Percentiles rank a stretch among this genome's conserved stretches.
Evolutionary conservation across 2,888 invertebrate genomes (phyloP).

Genomic region (Syritta pipiens): DNA sequence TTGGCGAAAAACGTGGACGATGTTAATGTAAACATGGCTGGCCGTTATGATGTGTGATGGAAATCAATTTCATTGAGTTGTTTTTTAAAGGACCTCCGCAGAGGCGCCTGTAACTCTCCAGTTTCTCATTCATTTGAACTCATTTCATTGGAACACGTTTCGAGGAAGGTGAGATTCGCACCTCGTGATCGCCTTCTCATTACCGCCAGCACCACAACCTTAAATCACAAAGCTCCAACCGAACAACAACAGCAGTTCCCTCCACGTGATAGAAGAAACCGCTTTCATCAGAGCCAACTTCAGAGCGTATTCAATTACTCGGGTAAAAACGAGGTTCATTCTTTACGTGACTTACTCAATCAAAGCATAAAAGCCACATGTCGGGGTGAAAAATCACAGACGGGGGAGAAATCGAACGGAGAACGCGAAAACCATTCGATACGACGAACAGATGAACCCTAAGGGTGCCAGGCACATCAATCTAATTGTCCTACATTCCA

Average conservation of each 20-base stretch:
- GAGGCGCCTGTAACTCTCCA: too few relatives aligned
- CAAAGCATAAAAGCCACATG: constrained; percentile 38
- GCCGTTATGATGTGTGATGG: too few relatives aligned
- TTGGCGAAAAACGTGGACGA: too few relatives aligned
- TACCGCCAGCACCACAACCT: too few relatives aligned
- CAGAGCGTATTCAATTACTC: constrained; percentile 32
- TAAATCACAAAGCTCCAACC: neutral
- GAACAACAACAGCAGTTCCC: neutral
- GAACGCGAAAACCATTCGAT: constrained; percentile 17
- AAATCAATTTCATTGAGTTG: too few relatives aligned
- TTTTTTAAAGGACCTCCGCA: too few relatives aligned
- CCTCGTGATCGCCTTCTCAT: too few relatives aligned
- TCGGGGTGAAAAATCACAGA: constrained; percentile 24
- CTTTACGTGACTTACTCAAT: constrained; percentile 12
- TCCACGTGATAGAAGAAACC: neutral
- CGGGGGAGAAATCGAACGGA: constrained; percentile 1
- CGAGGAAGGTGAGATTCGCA: too few relatives aligned
- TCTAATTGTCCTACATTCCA: constrained; percentile 39
- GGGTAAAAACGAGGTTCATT: neutral
- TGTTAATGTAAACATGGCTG: too few relatives aligned
- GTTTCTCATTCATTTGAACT: too few relatives aligned
- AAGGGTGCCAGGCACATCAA: constrained; percentile 19
- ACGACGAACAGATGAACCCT: constrained; percentile 2
- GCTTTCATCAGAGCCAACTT: constrained; percentile 8
- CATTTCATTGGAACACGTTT: too few relatives aligned